Evolutionary conservation across 35 echinoderm and acorn worm species (phyloP).

Genomic region (Hemicentrotus pulcherrimus): DNA sequence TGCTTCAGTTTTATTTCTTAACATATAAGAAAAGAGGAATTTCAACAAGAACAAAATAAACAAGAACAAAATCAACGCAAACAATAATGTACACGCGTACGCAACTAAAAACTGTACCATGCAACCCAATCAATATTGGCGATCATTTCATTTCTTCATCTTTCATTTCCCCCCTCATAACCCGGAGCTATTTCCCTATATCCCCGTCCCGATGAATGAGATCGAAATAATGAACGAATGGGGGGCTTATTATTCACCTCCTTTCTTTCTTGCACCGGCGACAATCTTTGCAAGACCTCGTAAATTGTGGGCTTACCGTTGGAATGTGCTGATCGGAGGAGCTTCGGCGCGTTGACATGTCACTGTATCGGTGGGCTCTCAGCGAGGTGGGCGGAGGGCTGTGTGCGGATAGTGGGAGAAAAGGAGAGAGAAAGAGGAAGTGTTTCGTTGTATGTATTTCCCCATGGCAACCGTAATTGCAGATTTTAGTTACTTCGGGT

Average conservation of each 20-base stretch:
- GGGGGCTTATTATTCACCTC: background rate
- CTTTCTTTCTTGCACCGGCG: background rate
- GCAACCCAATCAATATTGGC: background rate
- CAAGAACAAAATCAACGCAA: background rate
- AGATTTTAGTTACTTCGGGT: background rate
- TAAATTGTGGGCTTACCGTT: conserved; percentile 10
- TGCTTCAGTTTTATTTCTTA: background rate
- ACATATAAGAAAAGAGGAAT: background rate
- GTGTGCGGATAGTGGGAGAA: background rate
- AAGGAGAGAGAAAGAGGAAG: background rate
- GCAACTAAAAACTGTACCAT: background rate
- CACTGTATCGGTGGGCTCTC: background rate
- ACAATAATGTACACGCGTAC: background rate
- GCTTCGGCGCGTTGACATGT: background rate
- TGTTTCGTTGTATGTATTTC: background rate
- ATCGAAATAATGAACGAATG: background rate
- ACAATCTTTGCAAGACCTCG: background rate
- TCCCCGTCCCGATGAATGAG: background rate
- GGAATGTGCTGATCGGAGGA: conserved; percentile 6
- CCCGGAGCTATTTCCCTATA: background rate
- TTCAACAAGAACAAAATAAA: background rate
- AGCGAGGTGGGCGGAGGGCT: background rate
- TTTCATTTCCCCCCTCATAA: background rate
- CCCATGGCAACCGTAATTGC: background rate
- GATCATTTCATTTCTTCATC: background rate